phyloP scores from a whole-genome alignment of 2,113 vertebrate genomes.

The Oplegnathus fasciatus region DNA sequence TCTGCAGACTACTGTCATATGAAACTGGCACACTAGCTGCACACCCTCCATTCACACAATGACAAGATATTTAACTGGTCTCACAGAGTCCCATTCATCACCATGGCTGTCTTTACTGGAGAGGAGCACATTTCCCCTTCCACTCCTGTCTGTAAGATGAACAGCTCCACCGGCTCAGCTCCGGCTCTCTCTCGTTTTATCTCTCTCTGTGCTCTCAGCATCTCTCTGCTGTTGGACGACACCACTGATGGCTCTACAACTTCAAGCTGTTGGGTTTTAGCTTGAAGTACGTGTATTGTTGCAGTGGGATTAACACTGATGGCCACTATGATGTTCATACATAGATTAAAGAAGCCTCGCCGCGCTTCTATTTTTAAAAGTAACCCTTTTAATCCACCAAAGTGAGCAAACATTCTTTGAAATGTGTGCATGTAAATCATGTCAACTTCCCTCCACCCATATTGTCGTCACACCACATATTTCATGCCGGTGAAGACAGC shows the following conservation, averaged over 20 bases:
- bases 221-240: conserved; percentile 40
- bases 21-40: conserved; percentile 34
- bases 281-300: conserved; percentile 40
- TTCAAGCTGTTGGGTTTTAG: conserved; percentile 52
- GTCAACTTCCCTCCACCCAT: conserved; percentile 25
- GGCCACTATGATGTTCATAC: conserved; percentile 39
- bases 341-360: conserved; percentile 62
- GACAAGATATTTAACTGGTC: conserved; percentile 67
- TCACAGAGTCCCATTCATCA: conserved; percentile 66
- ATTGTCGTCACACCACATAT: conserved; percentile 26
- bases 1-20: conserved; percentile 41
- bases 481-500: conserved; percentile 49
- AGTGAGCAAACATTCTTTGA: conserved; percentile 51
- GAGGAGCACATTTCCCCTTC: conserved; percentile 57
- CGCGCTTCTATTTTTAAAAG: conserved; percentile 66
- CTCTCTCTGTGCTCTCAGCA: conserved; percentile 29
- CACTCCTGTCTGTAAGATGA: conserved; percentile 65
- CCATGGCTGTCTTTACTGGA: conserved; percentile 47
- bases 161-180: conserved; percentile 45
- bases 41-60: conserved; percentile 34
- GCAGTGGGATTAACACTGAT: conserved; percentile 58
- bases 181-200: conserved; percentile 32
- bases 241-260: conserved; percentile 26
- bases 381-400: conserved; percentile 56
- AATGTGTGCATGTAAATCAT: conserved; percentile 37